phyloP scores from a whole-genome alignment of 2,888 invertebrate genomes.

The Hylaea fasciaria region DNA sequence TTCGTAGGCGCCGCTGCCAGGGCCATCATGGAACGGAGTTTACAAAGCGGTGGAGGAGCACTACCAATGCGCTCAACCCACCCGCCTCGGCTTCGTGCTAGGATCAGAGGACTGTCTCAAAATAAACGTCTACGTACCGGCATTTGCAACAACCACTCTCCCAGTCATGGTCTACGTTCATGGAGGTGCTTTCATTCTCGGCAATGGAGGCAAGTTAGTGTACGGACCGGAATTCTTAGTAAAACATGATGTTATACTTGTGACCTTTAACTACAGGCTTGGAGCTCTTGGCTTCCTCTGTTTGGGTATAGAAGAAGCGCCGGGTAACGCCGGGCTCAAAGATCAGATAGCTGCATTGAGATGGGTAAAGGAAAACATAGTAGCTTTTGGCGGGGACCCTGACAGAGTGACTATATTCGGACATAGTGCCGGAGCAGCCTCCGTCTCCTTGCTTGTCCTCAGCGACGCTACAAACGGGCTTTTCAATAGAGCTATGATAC shows the following conservation, averaged over 20 bases:
- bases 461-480: slow-evolving; percentile 58
- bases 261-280: slow-evolving; percentile 70
- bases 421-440: slow-evolving; percentile 68
- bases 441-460: slow-evolving; percentile 55
- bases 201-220: slow-evolving; percentile 66
- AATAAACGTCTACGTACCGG: slow-evolving; percentile 68
- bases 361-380: slow-evolving; percentile 70
- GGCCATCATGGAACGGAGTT: slow-evolving; percentile 66
- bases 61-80: slow-evolving; percentile 31
- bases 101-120: slow-evolving; percentile 70
- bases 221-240: slow-evolving; percentile 66
- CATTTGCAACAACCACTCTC: slow-evolving; percentile 45
- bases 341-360: slow-evolving; percentile 69
- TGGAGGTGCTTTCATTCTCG: slow-evolving; percentile 68
- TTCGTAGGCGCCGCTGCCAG: slow-evolving; percentile 65
- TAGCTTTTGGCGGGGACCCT: slow-evolving; percentile 68
- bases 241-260: slow-evolving; percentile 64
- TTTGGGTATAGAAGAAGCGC: slow-evolving; percentile 65
- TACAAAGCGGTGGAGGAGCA: slow-evolving; percentile 64
- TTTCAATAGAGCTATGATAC: slow-evolving; percentile 62
- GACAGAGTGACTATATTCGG: slow-evolving; percentile 68
- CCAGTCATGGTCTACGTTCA: slow-evolving; percentile 75
- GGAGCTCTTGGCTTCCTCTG: slow-evolving; percentile 67
- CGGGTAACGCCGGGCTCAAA: slow-evolving; percentile 70
- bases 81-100: slow-evolving; percentile 1